A percentile compares a stretch with the other conserved stretches of the same genome.
Conservation (phyloP, 2,888 invertebrate genomes). For the Prosopocoilus inquinatus region DNA sequence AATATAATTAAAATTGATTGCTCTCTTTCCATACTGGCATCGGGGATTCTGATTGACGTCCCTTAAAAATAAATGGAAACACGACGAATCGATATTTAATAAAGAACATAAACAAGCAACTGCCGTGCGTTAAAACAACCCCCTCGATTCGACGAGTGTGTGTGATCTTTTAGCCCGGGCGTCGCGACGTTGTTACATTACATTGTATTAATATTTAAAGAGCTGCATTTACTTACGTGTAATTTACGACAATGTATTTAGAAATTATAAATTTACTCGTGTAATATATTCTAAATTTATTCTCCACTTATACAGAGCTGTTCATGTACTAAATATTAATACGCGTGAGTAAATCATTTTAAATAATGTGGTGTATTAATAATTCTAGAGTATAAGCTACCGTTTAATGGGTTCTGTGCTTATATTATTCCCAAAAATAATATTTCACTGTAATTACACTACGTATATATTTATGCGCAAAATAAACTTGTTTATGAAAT, state of each 20-base stretch:
- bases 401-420: conserved; percentile 39
- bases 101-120: conserved; percentile 8
- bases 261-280: conserved; percentile 14
- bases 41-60: conserved; percentile 14
- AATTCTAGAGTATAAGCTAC: conserved; percentile 38
- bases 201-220: background rate
- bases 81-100: conserved; percentile 16
- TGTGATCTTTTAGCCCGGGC: background rate
- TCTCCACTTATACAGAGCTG: conserved; percentile 18
- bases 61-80: conserved; percentile 19
- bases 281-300: conserved; percentile 22
- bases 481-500: conserved; percentile 52
- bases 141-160: background rate
- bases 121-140: background rate
- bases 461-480: conserved; percentile 48
- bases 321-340: conserved; percentile 21
- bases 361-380: conserved; percentile 44
- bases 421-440: conserved; percentile 50
- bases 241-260: conserved; percentile 5
- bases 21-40: conserved; percentile 3
- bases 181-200: background rate
- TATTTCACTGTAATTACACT: conserved; percentile 50
- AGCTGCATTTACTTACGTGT: conserved; percentile 5
- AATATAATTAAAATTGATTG: conserved; percentile 20
- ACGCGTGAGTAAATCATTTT: conserved; percentile 38